Conservation (phyloP, 2,888 invertebrate species). For the Conus canariensis region DNA sequence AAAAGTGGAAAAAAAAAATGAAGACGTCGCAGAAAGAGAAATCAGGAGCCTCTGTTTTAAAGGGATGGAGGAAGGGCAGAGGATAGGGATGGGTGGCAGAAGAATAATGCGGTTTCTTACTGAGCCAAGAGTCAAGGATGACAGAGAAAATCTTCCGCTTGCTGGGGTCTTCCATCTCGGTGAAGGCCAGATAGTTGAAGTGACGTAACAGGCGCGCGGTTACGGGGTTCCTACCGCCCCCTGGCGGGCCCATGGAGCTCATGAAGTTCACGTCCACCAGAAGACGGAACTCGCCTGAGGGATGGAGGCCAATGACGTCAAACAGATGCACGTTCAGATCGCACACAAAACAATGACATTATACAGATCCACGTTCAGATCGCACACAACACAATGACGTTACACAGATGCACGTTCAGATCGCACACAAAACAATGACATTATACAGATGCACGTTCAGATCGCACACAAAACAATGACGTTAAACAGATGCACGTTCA, state of each 20-base stretch:
- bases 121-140: conserved; percentile 86
- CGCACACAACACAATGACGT: background rate
- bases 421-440: too few relatives aligned
- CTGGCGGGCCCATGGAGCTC: conserved; percentile 90
- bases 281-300: conserved; percentile 82
- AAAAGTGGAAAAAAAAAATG: too few relatives aligned
- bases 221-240: conserved; percentile 88
- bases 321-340: too few relatives aligned
- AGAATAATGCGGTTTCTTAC: conserved; percentile 53
- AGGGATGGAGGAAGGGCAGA: too few relatives aligned
- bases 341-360: background rate
- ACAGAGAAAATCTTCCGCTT: conserved; percentile 86
- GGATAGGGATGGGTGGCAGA: too few relatives aligned
- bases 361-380: background rate
- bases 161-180: conserved; percentile 87
- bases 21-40: too few relatives aligned
- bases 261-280: conserved; percentile 87
- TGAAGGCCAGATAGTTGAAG: conserved; percentile 88
- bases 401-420: background rate
- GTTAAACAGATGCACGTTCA: too few relatives aligned
- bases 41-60: too few relatives aligned
- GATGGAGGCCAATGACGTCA: background rate
- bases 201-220: conserved; percentile 87
- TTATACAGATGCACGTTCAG: too few relatives aligned
- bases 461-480: too few relatives aligned